Evolutionary conservation across 2,113 vertebrate species (phyloP).

Genomic region (Rhagologus leucostigma): DNA sequence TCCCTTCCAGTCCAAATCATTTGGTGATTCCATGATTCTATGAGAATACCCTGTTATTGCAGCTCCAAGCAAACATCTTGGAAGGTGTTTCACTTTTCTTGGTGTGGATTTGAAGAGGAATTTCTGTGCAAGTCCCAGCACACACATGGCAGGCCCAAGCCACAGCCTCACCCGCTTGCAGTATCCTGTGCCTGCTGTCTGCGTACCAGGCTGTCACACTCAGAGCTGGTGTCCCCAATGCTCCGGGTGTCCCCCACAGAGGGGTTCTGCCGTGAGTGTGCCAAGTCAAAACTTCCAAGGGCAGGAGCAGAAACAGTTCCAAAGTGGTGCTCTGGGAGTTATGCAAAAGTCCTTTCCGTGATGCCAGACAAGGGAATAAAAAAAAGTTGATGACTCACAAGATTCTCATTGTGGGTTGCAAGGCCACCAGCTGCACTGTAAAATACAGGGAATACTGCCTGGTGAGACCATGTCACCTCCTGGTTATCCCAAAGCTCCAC

Average conservation of each 20-base stretch:
- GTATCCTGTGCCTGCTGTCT: neutral
- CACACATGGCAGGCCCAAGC: neutral
- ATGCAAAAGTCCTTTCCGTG: neutral
- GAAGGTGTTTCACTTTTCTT: neutral
- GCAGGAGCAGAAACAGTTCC: neutral
- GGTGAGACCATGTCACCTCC: neutral
- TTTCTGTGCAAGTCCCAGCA: neutral
- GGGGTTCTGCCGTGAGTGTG: rapidly evolving
- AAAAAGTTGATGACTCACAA: neutral
- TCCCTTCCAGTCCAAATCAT: neutral
- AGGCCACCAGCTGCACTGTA: neutral
- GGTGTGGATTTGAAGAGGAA: neutral
- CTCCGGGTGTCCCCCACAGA: neutral
- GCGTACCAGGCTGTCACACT: neutral
- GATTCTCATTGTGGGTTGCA: neutral
- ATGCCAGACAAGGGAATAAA: neutral
- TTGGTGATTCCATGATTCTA: neutral
- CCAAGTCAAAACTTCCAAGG: neutral
- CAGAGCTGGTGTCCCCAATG: neutral
- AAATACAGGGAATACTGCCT: neutral
- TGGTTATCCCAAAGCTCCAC: neutral
- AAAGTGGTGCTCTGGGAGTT: neutral
- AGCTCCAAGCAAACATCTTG: neutral
- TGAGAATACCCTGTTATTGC: neutral
- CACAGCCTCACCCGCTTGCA: rapidly evolving